Base-by-base conservation (phyloP, 2,888 invertebrate genomes). In the Synergus umbraculus region DNA sequence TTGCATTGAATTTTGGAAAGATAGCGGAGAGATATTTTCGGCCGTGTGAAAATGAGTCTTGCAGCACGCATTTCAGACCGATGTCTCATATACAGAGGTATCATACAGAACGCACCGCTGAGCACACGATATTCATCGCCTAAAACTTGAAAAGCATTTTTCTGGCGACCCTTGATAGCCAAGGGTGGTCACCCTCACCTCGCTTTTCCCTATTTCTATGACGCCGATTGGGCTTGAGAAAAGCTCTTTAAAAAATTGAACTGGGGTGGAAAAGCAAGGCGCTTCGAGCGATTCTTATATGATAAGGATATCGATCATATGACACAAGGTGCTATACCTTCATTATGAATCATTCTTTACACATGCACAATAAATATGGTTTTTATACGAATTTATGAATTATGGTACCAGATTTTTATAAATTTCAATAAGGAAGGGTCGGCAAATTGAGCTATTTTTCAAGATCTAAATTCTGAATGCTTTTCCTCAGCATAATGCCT, bases 171-270 rank as follows among this genome's bases (percentile, higher is more conserved):
- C 73, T 37, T 73, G 29, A 54, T 73, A 54, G 12, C 37, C 49
- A 37, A 54, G 73, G 73, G 73, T 49, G 46, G 13, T 29, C 49
- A 73, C 73, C 73, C 73, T 73, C 37, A 49, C 15, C 37, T 49
- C 49, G 7, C n/a, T 73, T 69, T 69, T 37, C 73, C 49, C 73
- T 73, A 73, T 49, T 54, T 73, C 54, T 37, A 73, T 73, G n/a
- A 15, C 13, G 29, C 37, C 37, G 15, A 49, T 60, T 60, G 22
- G 60, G 18, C 60, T 18, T 60, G 22, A 60, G 60, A 60, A 60
- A 22, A 60, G n/a, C 60, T 10, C 60, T 60, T 60, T 10, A 60
- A 60, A 54, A 54, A 54, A 54, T 8, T 54, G 54, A 54, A n/a
- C 2, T 54, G 54, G 54, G 54, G 54, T 54, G n/a, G n/a, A 54